These are phyloP conservation scores for Drosophila kikkawai DNA, from an alignment of 1,140 invertebrate species.

Conservation along the genomic window DNA sequence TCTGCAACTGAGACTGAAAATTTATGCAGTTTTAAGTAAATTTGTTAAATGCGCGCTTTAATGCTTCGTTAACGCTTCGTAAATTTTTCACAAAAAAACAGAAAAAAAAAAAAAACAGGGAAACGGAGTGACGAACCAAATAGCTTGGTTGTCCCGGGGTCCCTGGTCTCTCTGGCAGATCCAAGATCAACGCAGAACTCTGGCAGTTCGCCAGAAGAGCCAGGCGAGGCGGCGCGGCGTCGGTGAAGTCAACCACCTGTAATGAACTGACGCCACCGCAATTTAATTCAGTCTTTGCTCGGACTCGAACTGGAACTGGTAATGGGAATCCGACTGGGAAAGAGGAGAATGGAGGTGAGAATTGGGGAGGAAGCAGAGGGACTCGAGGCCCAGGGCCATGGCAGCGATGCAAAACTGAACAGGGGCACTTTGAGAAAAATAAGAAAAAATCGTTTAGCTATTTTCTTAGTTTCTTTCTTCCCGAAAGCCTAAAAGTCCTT, in stretches of 20 bases:
- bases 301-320: slow-evolving; percentile 20
- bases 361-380: slow-evolving; percentile 13
- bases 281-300: slow-evolving; percentile 78
- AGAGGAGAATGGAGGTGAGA: slow-evolving; percentile 1
- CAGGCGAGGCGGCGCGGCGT: slow-evolving; percentile 32
- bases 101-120: slow-evolving; percentile 13
- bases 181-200: slow-evolving; percentile 18
- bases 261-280: slow-evolving; percentile 85
- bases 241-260: slow-evolving; percentile 84
- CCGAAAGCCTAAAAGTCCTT: too few relatives aligned
- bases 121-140: slow-evolving; percentile 50
- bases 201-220: slow-evolving; percentile 44
- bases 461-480: too few relatives aligned
- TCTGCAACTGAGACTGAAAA: slow-evolving; percentile 49
- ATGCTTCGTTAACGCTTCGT: slow-evolving; percentile 85
- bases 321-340: slow-evolving; percentile 35
- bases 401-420: slow-evolving; percentile 54
- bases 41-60: slow-evolving; percentile 85
- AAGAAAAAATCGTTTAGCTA: too few relatives aligned
- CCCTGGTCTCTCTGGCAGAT: slow-evolving; percentile 13
- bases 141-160: slow-evolving; percentile 42
- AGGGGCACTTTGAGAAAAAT: not conserved
- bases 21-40: slow-evolving; percentile 85
- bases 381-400: slow-evolving; percentile 31
- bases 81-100: slow-evolving; percentile 78